Evolutionary conservation across 2,113 vertebrate species (phyloP), one percentile per base, ranked within the genome.

Genomic region (Puntigrus tetrazona): DNA sequence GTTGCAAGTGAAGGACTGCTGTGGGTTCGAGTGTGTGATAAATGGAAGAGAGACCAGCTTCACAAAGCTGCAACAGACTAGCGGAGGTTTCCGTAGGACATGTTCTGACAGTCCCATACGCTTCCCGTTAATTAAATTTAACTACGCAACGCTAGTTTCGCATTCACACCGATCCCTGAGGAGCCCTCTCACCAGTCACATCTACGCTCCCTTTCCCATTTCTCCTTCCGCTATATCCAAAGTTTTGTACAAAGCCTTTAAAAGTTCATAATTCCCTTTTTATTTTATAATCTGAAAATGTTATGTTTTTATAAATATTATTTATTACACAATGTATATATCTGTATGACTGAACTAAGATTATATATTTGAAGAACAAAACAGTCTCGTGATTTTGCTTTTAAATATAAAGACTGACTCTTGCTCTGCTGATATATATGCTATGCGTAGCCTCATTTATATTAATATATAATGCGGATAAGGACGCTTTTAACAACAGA

Each of bases 271-370:
- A 95, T 95, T 96, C 93, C 94, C 95, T 95, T 96, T 97, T 96
- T 96, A 97, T 97, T 98, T 97, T 99, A 98, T 98, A 98, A 97
- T 96, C 96, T 96, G 95, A 97, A 96, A 96, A 97, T 94, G 94
- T 94, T 96, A 96, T 97, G 96, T 99, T 99, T 98, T 98, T 98
- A 99, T 99, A 98, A 98, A 96, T 97, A 96, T 98, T 98, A 99
- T 99, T 99, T 99, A 99, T 99, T 99, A 97, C 96, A 96, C 95
- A 96, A 96, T 98, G 97, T 99, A 98, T 98, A 99, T 99, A 98
- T 95, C 95, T 98, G 95, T 97, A 95, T 93, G 96, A 96, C 96
- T 96, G 97, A 97, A 98, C 96, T 97, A 96, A 99, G 96, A 99
- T 97, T 98, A 97, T 99, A 99, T 98, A 99, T 99, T 99, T 99